Conservation (phyloP, 1,140 invertebrate species). For the Aphelenchoides besseyi region DNA sequence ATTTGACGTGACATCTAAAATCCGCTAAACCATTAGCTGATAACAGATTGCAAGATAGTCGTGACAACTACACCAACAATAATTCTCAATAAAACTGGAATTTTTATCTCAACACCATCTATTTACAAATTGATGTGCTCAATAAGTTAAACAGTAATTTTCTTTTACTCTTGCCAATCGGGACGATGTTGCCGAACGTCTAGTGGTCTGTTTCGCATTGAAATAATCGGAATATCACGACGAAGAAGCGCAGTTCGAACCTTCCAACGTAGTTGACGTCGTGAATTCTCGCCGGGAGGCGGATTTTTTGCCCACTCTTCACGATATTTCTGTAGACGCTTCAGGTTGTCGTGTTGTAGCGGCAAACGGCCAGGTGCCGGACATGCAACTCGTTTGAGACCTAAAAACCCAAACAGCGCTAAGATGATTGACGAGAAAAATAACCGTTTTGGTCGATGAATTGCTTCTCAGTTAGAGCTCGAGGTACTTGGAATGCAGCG, state of each 20-base stretch:
- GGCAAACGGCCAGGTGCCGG: slow-evolving; percentile 44
- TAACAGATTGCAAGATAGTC: too few relatives aligned
- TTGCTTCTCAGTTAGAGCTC: background rate
- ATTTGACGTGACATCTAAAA: slow-evolving; percentile 9
- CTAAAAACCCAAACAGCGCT: slow-evolving; percentile 2
- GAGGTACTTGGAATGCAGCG: background rate
- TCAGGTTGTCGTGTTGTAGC: slow-evolving; percentile 43
- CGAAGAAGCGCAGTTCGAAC: slow-evolving; percentile 36
- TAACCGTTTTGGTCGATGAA: background rate
- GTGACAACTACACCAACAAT: too few relatives aligned
- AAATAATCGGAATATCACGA: slow-evolving; percentile 25
- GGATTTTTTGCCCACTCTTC: slow-evolving; percentile 42
- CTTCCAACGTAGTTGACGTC: slow-evolving; percentile 41
- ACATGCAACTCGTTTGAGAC: background rate
- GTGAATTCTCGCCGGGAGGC: slow-evolving; percentile 43
- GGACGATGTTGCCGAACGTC: background rate
- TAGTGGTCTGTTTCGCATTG: too few relatives aligned
- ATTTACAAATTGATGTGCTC: too few relatives aligned
- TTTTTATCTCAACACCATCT: too few relatives aligned
- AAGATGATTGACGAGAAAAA: too few relatives aligned
- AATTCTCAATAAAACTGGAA: too few relatives aligned
- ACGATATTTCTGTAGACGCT: slow-evolving; percentile 33
- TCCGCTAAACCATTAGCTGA: too few relatives aligned
- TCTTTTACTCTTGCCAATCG: background rate
- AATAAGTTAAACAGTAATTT: too few relatives aligned